Evolutionary conservation across 2,888 invertebrate genomes (phyloP).

Genomic region (Ornithoptera priamus): DNA sequence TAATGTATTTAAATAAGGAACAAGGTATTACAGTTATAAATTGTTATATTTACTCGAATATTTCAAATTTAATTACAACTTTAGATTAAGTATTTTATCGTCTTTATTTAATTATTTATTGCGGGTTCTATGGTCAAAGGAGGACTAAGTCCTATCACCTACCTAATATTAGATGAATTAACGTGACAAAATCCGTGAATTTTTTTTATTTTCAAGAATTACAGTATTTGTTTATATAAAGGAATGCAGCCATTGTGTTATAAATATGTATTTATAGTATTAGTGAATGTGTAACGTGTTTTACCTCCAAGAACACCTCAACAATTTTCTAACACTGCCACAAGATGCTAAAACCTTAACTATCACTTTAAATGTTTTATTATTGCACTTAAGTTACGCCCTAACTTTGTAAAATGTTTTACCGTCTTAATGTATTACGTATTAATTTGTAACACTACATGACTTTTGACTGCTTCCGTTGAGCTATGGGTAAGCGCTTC

Average conservation of each 20-base stretch:
- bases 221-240: background rate
- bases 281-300: conserved; percentile 2
- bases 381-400: conserved; percentile 18
- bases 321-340: conserved; percentile 27
- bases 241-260: conserved; percentile 18
- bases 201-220: background rate
- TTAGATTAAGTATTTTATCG: no score
- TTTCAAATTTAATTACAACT: no score
- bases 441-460: conserved; percentile 9
- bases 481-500: no score
- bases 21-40: no score
- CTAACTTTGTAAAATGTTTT: conserved; percentile 10
- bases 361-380: conserved; percentile 15
- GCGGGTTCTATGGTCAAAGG: no score
- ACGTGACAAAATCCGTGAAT: no score
- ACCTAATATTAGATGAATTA: no score
- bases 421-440: conserved; percentile 13
- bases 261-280: conserved; percentile 13
- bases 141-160: no score
- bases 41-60: no score
- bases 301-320: conserved; percentile 15
- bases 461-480: no score
- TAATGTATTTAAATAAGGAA: no score
- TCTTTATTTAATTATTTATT: no score
- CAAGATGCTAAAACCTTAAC: conserved; percentile 20